These are phyloP conservation scores for Actinostola sp. DNA, from an alignment of 92 coral and sea anemone species.

Conservation along the genomic window DNA sequence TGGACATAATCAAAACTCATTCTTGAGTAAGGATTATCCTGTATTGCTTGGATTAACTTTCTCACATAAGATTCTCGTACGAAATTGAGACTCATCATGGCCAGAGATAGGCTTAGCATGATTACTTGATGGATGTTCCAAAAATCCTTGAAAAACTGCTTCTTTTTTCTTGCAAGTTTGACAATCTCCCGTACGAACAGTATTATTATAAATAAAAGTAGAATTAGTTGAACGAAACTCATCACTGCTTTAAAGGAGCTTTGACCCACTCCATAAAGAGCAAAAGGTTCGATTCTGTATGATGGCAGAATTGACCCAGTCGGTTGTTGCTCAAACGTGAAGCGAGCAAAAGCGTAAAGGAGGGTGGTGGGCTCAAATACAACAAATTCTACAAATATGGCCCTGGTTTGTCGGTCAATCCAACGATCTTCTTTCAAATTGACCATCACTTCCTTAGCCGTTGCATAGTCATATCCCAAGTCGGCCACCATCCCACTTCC, in stretches of 20 bases:
- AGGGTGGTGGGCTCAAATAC: constrained; percentile 66
- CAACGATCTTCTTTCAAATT: constrained; percentile 66
- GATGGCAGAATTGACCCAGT: constrained; percentile 70
- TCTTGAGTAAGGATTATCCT: constrained; percentile 79
- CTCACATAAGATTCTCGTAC: constrained; percentile 62
- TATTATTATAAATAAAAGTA: constrained; percentile 43
- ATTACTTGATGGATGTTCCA: constrained; percentile 76
- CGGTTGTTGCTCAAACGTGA: constrained; percentile 63
- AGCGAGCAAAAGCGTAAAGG: constrained; percentile 69
- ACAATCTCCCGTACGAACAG: constrained; percentile 30
- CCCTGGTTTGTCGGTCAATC: constrained; percentile 66
- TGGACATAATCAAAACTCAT: constrained; percentile 90
- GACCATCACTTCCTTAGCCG: constrained; percentile 60
- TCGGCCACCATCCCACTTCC: constrained; percentile 78
- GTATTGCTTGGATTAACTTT: constrained; percentile 54
- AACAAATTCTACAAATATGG: constrained; percentile 56
- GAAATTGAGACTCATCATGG: constrained; percentile 56
- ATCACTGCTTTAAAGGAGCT: constrained; percentile 37
- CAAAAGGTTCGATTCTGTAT: constrained; percentile 56
- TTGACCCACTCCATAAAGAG: constrained; percentile 62
- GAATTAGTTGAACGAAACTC: constrained; percentile 41
- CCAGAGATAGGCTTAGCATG: constrained; percentile 59
- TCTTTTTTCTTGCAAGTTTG: constrained; percentile 34
- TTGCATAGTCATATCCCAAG: constrained; percentile 66
- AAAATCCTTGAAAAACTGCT: constrained; percentile 64